A percentile compares a stretch with the other conserved stretches of the same genome.
Evolutionary conservation across 1,140 invertebrate genomes (phyloP).

Genomic region (Ptiloglossa arizonensis): DNA sequence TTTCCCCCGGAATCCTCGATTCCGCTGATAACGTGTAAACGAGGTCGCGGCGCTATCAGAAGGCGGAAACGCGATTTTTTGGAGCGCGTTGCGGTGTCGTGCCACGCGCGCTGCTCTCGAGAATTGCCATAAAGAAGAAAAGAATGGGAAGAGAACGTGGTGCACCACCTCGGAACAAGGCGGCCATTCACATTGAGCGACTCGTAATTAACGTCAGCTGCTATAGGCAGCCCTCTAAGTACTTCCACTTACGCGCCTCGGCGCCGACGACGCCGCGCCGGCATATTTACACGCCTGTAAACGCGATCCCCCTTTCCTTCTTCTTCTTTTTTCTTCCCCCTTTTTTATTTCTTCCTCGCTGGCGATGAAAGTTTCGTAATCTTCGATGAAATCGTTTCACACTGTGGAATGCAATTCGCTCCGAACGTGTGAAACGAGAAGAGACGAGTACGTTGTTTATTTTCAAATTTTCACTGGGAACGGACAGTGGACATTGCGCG

Average conservation of each 20-base stretch:
- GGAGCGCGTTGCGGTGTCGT: constrained; percentile 10
- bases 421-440: too few species aligned
- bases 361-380: neutral
- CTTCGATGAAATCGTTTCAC: too few species aligned
- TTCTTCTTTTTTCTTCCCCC: too few species aligned
- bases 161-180: constrained; percentile 67
- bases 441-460: too few species aligned
- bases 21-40: constrained; percentile 24
- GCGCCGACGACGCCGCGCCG: constrained; percentile 45
- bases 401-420: too few species aligned
- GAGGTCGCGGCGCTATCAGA: constrained; percentile 35
- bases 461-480: too few species aligned
- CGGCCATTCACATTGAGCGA: constrained; percentile 64
- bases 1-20: constrained; percentile 16
- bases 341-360: too few species aligned
- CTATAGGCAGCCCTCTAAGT: constrained; percentile 55
- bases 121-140: neutral
- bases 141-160: constrained; percentile 52
- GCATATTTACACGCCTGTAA: constrained; percentile 29
- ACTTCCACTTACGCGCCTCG: constrained; percentile 60
- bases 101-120: constrained; percentile 26
- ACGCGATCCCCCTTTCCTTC: constrained; percentile 26
- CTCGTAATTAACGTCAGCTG: constrained; percentile 68
- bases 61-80: constrained; percentile 55
- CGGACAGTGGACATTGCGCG: too few species aligned